Evolutionary conservation across 2,888 invertebrate species (phyloP).

Genomic region (Liopterus haemorrhoidalis): DNA sequence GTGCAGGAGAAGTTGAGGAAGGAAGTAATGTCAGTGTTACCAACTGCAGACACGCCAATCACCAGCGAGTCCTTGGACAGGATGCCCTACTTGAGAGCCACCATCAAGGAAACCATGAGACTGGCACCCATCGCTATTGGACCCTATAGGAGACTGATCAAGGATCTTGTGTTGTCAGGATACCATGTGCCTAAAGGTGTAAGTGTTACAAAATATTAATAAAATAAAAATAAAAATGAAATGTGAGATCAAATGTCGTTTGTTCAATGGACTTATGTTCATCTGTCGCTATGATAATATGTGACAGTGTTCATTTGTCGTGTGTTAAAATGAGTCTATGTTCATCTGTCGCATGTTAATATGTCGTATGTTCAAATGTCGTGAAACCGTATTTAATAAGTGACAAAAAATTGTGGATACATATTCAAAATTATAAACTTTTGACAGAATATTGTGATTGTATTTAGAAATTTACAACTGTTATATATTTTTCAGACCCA

Average conservation of each 20-base stretch:
- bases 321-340: no score
- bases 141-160: conserved; percentile 31
- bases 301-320: no score
- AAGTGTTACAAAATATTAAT: no score
- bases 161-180: conserved; percentile 40
- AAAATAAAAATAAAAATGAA: background rate
- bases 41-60: conserved; percentile 37
- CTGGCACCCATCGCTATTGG: conserved; percentile 35
- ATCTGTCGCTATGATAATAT: no score
- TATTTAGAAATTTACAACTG: background rate
- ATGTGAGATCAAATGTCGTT: no score
- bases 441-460: no score
- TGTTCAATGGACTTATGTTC: no score
- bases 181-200: conserved; percentile 43
- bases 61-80: conserved; percentile 41
- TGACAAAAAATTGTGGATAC: no score
- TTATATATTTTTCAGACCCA: conserved; percentile 29
- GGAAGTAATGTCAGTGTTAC: conserved; percentile 40
- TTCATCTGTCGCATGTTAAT: no score
- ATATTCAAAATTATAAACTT: no score
- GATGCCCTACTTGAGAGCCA: conserved; percentile 54
- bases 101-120: conserved; percentile 57
- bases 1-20: conserved; percentile 43
- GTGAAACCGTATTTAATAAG: no score
- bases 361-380: no score